phyloP scores from a whole-genome alignment of 2,113 vertebrate species.

The Anser brachyrhynchus region DNA sequence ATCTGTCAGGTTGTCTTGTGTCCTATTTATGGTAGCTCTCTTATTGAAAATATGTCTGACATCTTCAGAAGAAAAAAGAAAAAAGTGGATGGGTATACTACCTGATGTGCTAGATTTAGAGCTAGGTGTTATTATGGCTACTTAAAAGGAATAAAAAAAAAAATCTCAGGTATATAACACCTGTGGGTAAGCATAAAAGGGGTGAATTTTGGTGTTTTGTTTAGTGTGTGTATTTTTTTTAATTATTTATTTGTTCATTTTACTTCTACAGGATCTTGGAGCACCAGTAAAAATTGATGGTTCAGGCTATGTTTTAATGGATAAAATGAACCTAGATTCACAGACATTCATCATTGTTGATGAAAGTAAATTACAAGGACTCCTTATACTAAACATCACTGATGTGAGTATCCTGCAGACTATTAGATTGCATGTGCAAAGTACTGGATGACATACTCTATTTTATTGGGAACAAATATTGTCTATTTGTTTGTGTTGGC shows the following conservation, averaged over 20 bases:
- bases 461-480: background rate
- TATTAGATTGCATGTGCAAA: background rate
- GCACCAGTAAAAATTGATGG: constrained; percentile 72
- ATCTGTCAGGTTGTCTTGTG: background rate
- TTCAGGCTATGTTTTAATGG: constrained; percentile 69
- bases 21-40: background rate
- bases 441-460: background rate
- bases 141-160: background rate
- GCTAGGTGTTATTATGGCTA: background rate
- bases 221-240: too few species aligned
- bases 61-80: background rate
- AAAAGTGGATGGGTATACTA: background rate
- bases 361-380: constrained; percentile 66
- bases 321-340: constrained; percentile 63
- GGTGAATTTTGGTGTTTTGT: background rate
- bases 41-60: background rate
- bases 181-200: background rate
- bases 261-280: constrained; percentile 74
- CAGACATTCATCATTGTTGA: constrained; percentile 69
- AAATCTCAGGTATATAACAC: background rate
- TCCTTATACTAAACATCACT: constrained; percentile 66
- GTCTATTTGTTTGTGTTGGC: too few species aligned
- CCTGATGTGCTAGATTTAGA: background rate
- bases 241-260: background rate
- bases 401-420: constrained; percentile 57